Evolutionary conservation across 1,140 invertebrate species (phyloP), one percentile per base, ranked within the genome.

Genomic region (Agrypnia vestita): DNA sequence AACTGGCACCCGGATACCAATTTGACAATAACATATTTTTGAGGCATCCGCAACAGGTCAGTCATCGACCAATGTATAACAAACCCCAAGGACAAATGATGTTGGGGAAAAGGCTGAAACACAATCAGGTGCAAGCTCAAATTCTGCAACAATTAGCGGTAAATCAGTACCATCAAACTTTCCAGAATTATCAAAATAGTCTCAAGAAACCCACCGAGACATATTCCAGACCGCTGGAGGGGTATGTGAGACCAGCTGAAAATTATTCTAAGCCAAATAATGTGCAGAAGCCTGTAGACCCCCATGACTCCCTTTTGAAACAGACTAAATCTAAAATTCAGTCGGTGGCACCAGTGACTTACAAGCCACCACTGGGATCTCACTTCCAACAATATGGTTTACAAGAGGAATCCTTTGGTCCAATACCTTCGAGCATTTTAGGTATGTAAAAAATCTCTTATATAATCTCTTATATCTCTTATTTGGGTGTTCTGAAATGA

Each of bases 351-450:
- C 76, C 79, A 12, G 79, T 83, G 11, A 83, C 82, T 6, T 83
- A 83, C 56, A 83, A 83, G 61, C 82, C 82, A 15, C 73, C 82
- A 11, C 76, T 81, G 12, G 69, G n/a, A 15, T 85, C 84, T 51
- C 85, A 86, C 7, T 87, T 86, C 75, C 83, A 85, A 15, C 85
- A 88, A 19, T 89, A 86, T 76, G 84, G 86, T 9, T 86, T 87
- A 84, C 86, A 88, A 81, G 88, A 90, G 59, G 84, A 84, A 67
- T 71, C 78, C 11, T 84, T 84, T 55, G 77, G 84, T 25, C 82
- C 84, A 8, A 84, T 86, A 74, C 86, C 89, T 80, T 84, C 87
- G 55, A 89, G 85, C 76, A 86, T 89, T 79, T 86, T 90, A 87
- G 88, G 89, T 82, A 78, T 21, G 51, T 15, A 74, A 53, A 21